phyloP scores from a whole-genome alignment of 2,797 vertebrate species.

The Dendrocincla tyrannina region DNA sequence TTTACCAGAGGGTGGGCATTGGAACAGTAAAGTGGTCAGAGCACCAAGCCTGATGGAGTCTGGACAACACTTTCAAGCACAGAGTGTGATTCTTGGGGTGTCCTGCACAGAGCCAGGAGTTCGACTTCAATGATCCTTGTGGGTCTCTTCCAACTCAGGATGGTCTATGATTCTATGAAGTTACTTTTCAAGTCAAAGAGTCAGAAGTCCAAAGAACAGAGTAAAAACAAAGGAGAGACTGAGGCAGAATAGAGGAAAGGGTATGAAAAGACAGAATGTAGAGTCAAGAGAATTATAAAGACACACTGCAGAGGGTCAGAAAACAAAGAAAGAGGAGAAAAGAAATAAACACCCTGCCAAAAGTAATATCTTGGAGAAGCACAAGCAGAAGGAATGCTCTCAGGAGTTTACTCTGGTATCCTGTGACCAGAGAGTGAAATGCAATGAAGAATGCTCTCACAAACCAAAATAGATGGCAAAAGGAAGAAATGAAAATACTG shows the following conservation, averaged over 20 bases:
- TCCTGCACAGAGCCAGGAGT: background rate
- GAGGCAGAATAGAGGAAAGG: background rate
- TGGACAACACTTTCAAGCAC: background rate
- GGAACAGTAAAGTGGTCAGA: background rate
- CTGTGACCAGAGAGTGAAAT: background rate
- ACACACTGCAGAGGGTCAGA: background rate
- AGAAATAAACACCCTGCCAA: background rate
- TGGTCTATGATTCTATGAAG: background rate
- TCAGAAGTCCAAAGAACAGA: background rate
- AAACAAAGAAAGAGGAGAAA: background rate
- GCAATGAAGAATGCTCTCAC: background rate
- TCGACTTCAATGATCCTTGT: rapidly evolving
- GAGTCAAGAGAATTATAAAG: background rate
- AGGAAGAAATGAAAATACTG: background rate
- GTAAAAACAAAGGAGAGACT: background rate
- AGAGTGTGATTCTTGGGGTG: background rate
- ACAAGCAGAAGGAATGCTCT: background rate
- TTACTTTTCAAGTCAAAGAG: background rate
- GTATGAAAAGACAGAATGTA: background rate
- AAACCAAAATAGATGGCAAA: background rate
- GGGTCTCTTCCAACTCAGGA: background rate
- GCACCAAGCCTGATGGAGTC: background rate
- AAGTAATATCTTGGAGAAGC: background rate
- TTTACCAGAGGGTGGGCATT: background rate
- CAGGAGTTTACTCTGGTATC: background rate